These are phyloP conservation scores for Pterostichus madidus DNA, from an alignment of 2,888 invertebrate species.

Conservation along the genomic window DNA sequence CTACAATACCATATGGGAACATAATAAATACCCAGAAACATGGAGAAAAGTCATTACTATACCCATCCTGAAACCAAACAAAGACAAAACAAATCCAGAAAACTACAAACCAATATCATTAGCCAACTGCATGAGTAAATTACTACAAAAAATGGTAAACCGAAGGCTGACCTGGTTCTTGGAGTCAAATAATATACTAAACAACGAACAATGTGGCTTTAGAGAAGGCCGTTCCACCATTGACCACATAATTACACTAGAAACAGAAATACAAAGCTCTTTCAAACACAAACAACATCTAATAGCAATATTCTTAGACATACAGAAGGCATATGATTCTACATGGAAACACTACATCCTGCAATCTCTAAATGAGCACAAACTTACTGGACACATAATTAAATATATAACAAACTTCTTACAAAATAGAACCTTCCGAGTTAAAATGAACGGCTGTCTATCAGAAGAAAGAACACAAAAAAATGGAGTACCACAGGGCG, in stretches of 20 bases:
- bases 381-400: conserved; percentile 1
- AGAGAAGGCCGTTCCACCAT: conserved; percentile 8
- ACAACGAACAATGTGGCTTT: conserved; percentile 5
- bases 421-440: background rate
- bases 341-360: conserved; percentile 33
- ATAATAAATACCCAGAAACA: conserved; percentile 12
- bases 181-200: conserved; percentile 3
- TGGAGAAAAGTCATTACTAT: conserved; percentile 23
- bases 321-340: background rate
- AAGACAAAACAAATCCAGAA: conserved; percentile 17
- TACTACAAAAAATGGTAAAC: conserved; percentile 34
- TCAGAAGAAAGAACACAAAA: conserved; percentile 11
- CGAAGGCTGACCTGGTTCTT: background rate
- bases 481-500: too few species aligned
- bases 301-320: too few species aligned
- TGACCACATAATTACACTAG: conserved; percentile 19
- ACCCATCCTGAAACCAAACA: conserved; percentile 14
- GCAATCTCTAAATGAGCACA: background rate
- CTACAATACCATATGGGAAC: conserved; percentile 16
- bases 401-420: conserved; percentile 27
- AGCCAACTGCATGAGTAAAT: conserved; percentile 20
- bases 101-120: conserved; percentile 18
- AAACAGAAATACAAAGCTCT: conserved; percentile 7
- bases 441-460: conserved; percentile 1
- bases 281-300: background rate